phyloP scores from a whole-genome alignment of 2,797 vertebrate genomes.

The Rhinogobio ventralis region DNA sequence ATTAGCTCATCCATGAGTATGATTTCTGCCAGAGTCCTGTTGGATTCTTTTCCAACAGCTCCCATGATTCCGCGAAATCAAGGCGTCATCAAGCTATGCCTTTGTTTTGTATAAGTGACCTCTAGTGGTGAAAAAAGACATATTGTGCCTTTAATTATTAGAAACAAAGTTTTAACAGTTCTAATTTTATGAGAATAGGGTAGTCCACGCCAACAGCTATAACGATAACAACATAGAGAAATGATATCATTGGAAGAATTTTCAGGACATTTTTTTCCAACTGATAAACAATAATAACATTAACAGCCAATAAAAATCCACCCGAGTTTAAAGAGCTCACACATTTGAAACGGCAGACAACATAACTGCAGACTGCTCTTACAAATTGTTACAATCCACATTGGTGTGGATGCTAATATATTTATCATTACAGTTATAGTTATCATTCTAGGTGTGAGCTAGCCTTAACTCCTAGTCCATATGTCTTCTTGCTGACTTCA shows the following conservation, averaged over 20 bases:
- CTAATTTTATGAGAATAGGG: neutral
- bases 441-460: neutral
- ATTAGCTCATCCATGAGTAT: too few species aligned
- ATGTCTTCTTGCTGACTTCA: constrained; percentile 1
- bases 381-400: too few species aligned
- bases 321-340: neutral
- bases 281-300: neutral
- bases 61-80: too few species aligned
- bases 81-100: too few species aligned
- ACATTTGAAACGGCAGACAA: neutral
- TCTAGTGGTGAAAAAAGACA: too few species aligned
- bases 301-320: neutral
- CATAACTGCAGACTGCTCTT: neutral
- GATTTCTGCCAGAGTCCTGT: too few species aligned
- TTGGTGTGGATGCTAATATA: neutral
- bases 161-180: neutral
- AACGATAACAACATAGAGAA: neutral
- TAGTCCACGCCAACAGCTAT: neutral
- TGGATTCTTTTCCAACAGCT: too few species aligned
- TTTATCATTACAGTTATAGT: neutral
- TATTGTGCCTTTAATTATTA: too few species aligned
- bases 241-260: neutral
- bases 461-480: neutral
- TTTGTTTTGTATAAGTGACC: too few species aligned
- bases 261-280: neutral